phyloP scores from a whole-genome alignment of 2,888 invertebrate species.

The Catocala fraxini region DNA sequence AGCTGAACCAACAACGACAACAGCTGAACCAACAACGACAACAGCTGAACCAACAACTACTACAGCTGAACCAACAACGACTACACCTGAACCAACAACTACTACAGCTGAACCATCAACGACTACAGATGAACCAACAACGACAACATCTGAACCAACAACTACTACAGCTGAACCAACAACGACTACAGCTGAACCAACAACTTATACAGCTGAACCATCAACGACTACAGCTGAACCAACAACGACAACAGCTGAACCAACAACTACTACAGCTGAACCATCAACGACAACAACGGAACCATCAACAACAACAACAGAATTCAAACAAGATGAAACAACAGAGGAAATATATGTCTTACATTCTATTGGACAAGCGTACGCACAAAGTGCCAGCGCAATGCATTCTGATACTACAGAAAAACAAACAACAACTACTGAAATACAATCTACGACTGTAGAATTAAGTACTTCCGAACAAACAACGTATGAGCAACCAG shows the following conservation, averaged over 20 bases:
- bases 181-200: neutral
- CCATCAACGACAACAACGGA: neutral
- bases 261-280: neutral
- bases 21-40: slow-evolving; percentile 1
- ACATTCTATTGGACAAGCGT: neutral
- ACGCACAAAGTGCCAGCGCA: neutral
- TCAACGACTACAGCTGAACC: neutral
- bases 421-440: neutral
- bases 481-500: too few species aligned
- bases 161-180: neutral
- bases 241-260: neutral
- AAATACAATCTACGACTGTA: too few species aligned
- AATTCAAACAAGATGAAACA: neutral
- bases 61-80: neutral
- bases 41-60: neutral
- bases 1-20: neutral
- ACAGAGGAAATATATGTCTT: neutral
- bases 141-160: neutral
- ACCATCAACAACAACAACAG: slow-evolving; percentile 2
- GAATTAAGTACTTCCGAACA: too few species aligned
- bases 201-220: neutral
- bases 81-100: too few species aligned
- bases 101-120: neutral
- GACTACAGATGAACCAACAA: neutral
- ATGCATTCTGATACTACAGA: neutral